phyloP scores from a whole-genome alignment of 1,140 invertebrate species.

The Chlorops oryzae region DNA sequence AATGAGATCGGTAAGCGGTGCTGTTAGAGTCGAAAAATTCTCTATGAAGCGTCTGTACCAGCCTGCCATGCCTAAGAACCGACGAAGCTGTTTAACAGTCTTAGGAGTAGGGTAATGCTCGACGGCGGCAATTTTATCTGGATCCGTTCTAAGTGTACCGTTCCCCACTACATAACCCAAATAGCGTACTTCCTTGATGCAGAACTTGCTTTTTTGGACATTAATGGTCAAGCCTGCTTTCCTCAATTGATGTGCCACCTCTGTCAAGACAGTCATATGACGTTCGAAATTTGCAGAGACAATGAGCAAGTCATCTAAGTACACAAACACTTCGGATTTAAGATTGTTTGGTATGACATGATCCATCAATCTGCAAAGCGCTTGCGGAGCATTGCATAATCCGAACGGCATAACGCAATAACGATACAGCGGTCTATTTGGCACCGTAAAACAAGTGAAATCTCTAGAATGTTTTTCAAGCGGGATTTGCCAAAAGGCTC shows the following conservation, averaged over 20 bases:
- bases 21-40: constrained; percentile 11
- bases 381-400: constrained; percentile 18
- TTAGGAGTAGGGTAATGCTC: constrained; percentile 1
- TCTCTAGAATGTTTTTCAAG: constrained; percentile 22
- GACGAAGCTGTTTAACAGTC: constrained; percentile 5
- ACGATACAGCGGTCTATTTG: constrained; percentile 25
- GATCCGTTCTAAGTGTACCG: constrained; percentile 14
- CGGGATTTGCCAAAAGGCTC: constrained; percentile 42
- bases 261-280: constrained; percentile 2
- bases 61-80: constrained; percentile 13
- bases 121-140: constrained; percentile 19
- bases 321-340: constrained; percentile 10
- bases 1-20: constrained; percentile 1
- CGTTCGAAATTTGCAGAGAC: constrained; percentile 7
- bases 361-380: constrained; percentile 8
- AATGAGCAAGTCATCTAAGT: constrained; percentile 14
- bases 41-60: constrained; percentile 9
- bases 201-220: constrained; percentile 47
- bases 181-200: constrained; percentile 18
- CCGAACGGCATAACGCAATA: constrained; percentile 42
- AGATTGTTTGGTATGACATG: constrained; percentile 43
- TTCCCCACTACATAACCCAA: constrained; percentile 12
- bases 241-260: constrained; percentile 21
- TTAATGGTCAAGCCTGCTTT: constrained; percentile 49
- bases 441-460: no score